Base-by-base conservation (phyloP, 2,888 invertebrate species). In the Orchestes rusci region DNA sequence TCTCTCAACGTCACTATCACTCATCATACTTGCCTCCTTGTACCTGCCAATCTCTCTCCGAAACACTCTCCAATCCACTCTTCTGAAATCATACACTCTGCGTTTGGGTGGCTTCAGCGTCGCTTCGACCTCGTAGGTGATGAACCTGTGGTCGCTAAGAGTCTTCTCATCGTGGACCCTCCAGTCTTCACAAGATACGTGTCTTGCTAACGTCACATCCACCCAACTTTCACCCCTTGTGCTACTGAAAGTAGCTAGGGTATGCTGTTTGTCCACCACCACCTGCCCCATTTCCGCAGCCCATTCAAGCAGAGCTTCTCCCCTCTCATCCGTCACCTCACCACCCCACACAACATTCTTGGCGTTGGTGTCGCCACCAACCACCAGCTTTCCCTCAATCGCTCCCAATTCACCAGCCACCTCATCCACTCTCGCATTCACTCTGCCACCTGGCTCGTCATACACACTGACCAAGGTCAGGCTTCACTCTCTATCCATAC, bases 321-420 rank as follows among this genome's bases (percentile, higher is more conserved):
- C 55, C 37, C 51, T 47, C n/a, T 10, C 29, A 16, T 53, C 54
- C 3, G 35, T 47, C 4, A 16, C 20, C 1, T 30, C 12, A 8
- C 43, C 47, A 3, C 53, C 54, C 52, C 53, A 55, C 2, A 17
- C 38, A 16, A 29, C 34, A 18, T 50, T 27, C 16, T 53, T 50
- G 1, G 45, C 54, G 27, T 54, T 54, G 7, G 48, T 23, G 28
- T 54, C 55, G 4, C 52, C 53, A 7, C 39, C 48, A 2, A 54
- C 19, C 13, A 54, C 29, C 1, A n/a, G 4, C n/a, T 17, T 19
- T 2, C 34, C 38, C 20, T 33, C 33, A 8, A 16, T n/a, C n/a
- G n/a, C n/a, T n/a, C n/a, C n/a, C n/a, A n/a, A n/a, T n/a, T n/a
- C n/a, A n/a, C n/a, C n/a, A 3, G 16, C 16, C 2, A 30, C 3